Conservation (phyloP, 2,113 vertebrate species). For the Ciconia stormi region DNA sequence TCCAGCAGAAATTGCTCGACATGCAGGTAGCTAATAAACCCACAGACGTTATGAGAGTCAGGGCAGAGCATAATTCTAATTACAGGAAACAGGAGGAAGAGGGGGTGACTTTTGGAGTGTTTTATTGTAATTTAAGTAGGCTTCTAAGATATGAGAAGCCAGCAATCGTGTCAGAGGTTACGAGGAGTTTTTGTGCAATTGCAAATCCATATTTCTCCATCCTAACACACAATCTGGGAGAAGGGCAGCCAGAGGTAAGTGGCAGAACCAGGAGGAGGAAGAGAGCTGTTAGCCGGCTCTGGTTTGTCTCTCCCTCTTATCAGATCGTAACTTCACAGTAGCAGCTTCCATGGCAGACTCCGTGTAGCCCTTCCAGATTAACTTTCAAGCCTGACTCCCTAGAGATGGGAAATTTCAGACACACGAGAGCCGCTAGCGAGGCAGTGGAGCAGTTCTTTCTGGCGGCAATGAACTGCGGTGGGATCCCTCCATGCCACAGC, state of each 20-base stretch:
- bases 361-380: not conserved
- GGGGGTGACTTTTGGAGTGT: not conserved
- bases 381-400: not conserved
- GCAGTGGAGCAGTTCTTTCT: not conserved
- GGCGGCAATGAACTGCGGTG: not conserved
- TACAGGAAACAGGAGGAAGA: constrained; percentile 24
- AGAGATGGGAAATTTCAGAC: not conserved
- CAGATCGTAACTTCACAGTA: not conserved
- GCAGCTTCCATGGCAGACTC: constrained; percentile 23
- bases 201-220: not conserved
- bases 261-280: constrained; percentile 25
- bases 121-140: constrained; percentile 50
- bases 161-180: not conserved
- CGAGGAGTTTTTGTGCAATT: not conserved
- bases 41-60: not conserved
- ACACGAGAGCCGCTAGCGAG: not conserved
- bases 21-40: not conserved
- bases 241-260: constrained; percentile 2
- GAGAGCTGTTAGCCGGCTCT: not conserved
- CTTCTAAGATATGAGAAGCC: not conserved
- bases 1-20: not conserved
- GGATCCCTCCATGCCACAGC: not conserved
- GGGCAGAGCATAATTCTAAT: not conserved
- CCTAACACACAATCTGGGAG: not conserved
- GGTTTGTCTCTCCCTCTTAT: constrained; percentile 40